phyloP scores from a whole-genome alignment of 2,113 vertebrate genomes.

The Microcebus murinus region DNA sequence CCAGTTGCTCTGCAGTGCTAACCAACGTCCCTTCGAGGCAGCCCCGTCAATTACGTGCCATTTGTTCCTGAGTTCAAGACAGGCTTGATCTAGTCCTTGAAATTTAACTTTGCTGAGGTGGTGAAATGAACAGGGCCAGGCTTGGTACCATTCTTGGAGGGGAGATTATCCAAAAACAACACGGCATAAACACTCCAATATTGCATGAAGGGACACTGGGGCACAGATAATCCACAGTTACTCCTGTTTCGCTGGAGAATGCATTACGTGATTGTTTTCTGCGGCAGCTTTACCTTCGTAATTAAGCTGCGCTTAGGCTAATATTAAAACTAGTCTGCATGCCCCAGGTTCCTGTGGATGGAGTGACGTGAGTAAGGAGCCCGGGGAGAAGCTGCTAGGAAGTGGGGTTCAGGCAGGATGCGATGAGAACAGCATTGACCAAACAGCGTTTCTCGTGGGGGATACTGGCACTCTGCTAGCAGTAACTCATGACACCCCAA shows the following conservation, averaged over 20 bases:
- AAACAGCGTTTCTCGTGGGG: not conserved
- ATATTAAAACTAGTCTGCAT: not conserved
- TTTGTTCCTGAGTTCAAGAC: not conserved
- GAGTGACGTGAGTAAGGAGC: not conserved
- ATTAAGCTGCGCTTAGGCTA: conserved; percentile 50
- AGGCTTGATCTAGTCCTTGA: not conserved
- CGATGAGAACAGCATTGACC: fast-evolving
- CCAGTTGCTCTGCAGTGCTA: too few species aligned
- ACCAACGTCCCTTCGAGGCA: not conserved
- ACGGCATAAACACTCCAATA: conserved; percentile 30
- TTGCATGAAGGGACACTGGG: conserved; percentile 19
- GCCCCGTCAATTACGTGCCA: not conserved
- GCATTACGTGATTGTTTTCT: conserved; percentile 57
- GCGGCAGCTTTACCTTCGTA: conserved; percentile 24
- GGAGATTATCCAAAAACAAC: conserved; percentile 63
- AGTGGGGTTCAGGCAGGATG: not conserved
- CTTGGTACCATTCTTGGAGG: not conserved
- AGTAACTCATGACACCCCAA: not conserved
- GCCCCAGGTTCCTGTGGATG: not conserved
- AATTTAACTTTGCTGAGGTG: not conserved
- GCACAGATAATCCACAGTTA: conserved; percentile 67
- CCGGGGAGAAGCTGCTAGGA: not conserved
- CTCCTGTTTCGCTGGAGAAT: conserved; percentile 53
- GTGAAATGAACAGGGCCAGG: not conserved
- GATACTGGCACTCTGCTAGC: not conserved